Base-by-base conservation (phyloP, 2,888 invertebrate genomes). In the Apamea anceps region DNA sequence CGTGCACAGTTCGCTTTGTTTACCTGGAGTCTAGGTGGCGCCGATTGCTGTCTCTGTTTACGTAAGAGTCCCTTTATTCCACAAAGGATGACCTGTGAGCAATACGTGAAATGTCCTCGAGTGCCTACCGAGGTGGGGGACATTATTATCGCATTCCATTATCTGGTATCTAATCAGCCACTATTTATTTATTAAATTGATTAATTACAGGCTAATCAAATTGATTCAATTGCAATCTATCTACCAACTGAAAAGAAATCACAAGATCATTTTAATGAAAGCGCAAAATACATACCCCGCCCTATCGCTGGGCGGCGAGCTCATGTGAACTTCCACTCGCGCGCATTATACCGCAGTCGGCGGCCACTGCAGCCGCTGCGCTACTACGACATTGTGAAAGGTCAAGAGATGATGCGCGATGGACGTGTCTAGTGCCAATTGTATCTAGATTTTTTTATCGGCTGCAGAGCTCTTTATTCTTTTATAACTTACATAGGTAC, bases 251-350 rank as follows among this genome's bases (percentile, higher is more conserved):
- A 21, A 54, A 54, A 21, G 21, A 21, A 54, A 25, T 25, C 54
- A 15, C 51, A 51, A 51, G 3, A 51, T 51, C 51, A 51, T 15
- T 18, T 51, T 18, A 51, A 25, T 25, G 25, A 57, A 25, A 57
- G 3, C 25, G 21, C 25, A n/a, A n/a, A 10, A 10, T 4, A 57
- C 10, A 25, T 57, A 57, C 3, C 57, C 57, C 18, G 51, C 51
- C 18, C 18, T 42, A 7, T 54, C 37, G 25, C 51, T 42, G 42
- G 2, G 25, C 2, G 28, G 37, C 32, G 3, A 78, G 57, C 67
- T 51, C 75, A 60, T 1, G 28, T 75, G 83, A 75, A 75, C 75
- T 83, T 79, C 67, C 84, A 79, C 84, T 75, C 32, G 67, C 25
- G 25, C 79, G 68, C n/a, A 71, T 25, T 37, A 42, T 21, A 21